Conservation (phyloP, 2,797 vertebrate species). For the Ispidina lecontei region DNA sequence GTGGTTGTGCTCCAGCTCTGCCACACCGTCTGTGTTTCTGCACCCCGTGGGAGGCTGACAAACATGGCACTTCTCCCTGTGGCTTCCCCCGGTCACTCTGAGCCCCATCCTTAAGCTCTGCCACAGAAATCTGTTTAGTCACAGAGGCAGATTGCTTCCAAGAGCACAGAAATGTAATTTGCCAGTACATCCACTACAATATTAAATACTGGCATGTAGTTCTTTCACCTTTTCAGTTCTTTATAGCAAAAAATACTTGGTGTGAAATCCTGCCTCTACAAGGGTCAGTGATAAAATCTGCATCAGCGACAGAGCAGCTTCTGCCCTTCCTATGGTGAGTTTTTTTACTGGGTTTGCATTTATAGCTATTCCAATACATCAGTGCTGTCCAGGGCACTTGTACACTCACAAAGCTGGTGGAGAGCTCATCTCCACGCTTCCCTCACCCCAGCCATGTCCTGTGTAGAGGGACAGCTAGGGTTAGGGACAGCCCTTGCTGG, state of each 20-base stretch:
- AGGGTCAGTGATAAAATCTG: conserved; percentile 38
- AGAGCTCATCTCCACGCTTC: not conserved
- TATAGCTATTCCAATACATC: not conserved
- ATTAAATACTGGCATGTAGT: conserved; percentile 46
- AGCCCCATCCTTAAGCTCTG: conserved; percentile 18
- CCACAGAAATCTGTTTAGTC: conserved; percentile 57
- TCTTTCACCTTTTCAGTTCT: conserved; percentile 47
- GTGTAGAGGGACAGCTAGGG: not conserved
- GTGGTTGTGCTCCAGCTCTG: not conserved
- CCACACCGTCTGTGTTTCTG: not conserved
- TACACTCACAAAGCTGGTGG: not conserved
- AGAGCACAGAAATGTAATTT: conserved; percentile 40
- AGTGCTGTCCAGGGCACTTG: not conserved
- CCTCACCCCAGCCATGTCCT: rapidly evolving
- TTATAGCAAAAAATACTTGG: conserved; percentile 44
- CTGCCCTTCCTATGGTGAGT: not conserved
- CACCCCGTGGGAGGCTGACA: not conserved
- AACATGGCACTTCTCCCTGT: not conserved
- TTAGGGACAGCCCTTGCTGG: not conserved
- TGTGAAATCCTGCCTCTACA: conserved; percentile 40
- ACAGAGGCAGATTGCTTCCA: conserved; percentile 51
- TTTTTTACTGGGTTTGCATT: conserved; percentile 34
- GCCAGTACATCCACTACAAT: conserved; percentile 35
- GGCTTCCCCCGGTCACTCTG: not conserved
- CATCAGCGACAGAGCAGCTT: not conserved